Base-by-base conservation (phyloP, 2,797 vertebrate genomes). In the Neoniphon sammara region DNA sequence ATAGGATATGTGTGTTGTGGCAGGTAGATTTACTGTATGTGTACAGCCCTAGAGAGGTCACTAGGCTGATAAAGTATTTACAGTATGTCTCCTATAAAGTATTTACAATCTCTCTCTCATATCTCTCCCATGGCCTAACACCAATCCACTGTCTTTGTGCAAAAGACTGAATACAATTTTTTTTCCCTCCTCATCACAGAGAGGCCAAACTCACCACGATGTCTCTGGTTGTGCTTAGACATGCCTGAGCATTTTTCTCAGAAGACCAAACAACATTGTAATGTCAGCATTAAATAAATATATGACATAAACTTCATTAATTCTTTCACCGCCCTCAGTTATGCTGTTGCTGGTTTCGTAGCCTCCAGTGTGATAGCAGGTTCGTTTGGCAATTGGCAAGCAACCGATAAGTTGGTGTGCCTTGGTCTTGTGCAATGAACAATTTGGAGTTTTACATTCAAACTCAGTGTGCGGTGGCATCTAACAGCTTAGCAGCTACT, bases 201-300 rank as follows among this genome's bases (percentile, higher is more conserved):
- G 25, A 73, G 21, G 15, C 7, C 62, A 61, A 34, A 55, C 64
- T 75, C 23, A 9, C 62, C 17, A 79, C 56, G 21, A 9, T 55
- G 64, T 12, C 2, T 42, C 7, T 7, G 54, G 63, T 53, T 79
- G 63, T 69, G 73, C 73, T 80, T 57, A 55, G 69, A 11, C 82
- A 64, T 63, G 76, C 20, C 75, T 39, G 56, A 34, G 21, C 44
- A 68, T 78, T 80, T 39, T 39, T 14, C 39, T 14, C 39, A 42
- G 14, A 42, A 12, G 11, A 14, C 74, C 34, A 46, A 69, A 71
- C 36, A 52, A 31, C 65, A 66, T n/a, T 54, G 25, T 59, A 67
- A 67, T 53, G 46, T 59, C n/a, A 53, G 60, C 14, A 14, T 42
- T 14, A 14, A 42, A 42, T 11, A 42, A 12, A 42, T 1, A 42